phyloP scores from a whole-genome alignment of 2,888 invertebrate genomes.

The Artemia sp. region DNA sequence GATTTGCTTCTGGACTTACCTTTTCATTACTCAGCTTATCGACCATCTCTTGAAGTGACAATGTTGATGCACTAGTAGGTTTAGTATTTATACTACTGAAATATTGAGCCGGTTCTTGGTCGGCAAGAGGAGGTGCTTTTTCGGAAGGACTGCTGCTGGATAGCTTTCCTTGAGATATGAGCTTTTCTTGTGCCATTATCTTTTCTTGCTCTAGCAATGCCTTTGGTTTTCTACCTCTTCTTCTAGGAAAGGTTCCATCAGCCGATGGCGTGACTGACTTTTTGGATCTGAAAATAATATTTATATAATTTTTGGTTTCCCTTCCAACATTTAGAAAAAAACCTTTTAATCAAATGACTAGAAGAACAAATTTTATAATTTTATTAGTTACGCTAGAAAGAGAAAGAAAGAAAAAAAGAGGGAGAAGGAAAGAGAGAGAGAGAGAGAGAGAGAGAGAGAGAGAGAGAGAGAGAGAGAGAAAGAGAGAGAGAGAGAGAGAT shows the following conservation, averaged over 20 bases:
- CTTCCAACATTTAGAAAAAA: too few species aligned
- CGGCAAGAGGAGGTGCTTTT: neutral
- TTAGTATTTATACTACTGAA: neutral
- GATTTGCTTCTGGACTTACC: neutral
- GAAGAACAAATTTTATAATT: too few species aligned
- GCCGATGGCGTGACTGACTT: neutral
- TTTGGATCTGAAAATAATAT: neutral
- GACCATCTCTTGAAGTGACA: conserved; percentile 4
- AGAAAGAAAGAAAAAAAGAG: too few species aligned
- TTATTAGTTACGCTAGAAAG: too few species aligned
- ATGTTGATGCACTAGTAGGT: conserved; percentile 6
- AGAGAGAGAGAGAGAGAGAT: too few species aligned
- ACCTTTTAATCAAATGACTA: too few species aligned
- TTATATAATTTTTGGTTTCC: neutral
- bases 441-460: too few species aligned
- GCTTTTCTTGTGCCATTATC: too few species aligned
- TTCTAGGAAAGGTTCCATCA: conserved; percentile 1
- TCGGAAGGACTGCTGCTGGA: neutral
- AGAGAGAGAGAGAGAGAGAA: too few species aligned
- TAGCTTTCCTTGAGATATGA: too few species aligned
- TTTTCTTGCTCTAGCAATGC: neutral
- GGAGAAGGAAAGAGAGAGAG: too few species aligned
- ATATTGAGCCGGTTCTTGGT: neutral
- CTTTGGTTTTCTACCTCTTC: conserved; percentile 12
- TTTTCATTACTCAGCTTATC: neutral